Percentiles rank a stretch among this genome's conserved stretches.
Conservation (phyloP, 2,797 vertebrate species). For the Alca torda region DNA sequence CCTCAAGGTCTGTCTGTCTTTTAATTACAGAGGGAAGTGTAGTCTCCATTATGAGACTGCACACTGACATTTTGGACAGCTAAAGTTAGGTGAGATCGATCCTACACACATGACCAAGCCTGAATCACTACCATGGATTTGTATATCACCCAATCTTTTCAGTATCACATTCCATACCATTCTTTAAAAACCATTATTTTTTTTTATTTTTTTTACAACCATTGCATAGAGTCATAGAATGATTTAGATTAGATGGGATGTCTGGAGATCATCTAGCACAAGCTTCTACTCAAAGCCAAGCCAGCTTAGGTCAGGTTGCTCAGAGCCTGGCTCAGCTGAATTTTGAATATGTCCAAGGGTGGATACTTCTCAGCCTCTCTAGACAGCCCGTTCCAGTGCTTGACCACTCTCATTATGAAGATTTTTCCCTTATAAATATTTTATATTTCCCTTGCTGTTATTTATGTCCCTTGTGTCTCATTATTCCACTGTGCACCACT, state of each 20-base stretch:
- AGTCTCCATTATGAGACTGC: not conserved
- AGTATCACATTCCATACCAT: not conserved
- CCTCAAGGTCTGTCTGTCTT: not conserved
- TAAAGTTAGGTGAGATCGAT: constrained; percentile 10
- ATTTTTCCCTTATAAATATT: not conserved
- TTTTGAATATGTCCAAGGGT: not conserved
- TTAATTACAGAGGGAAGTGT: not conserved
- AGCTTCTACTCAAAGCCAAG: not conserved
- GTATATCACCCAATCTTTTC: not conserved
- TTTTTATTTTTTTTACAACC: accelerated
- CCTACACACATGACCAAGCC: not conserved
- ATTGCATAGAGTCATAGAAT: not conserved
- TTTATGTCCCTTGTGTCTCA: not conserved
- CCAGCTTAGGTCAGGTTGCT: not conserved
- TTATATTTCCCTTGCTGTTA: not conserved
- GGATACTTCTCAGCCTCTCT: not conserved
- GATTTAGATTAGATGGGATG: not conserved
- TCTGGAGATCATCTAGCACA: not conserved
- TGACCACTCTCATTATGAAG: not conserved
- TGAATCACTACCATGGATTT: not conserved
- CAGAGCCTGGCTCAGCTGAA: not conserved
- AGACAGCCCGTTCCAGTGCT: not conserved
- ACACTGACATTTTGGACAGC: constrained; percentile 11
- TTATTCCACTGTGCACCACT: not conserved
- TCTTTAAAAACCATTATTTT: not conserved